These are phyloP conservation scores for Stichodactyla helianthus DNA, from an alignment of 64 coral and sea anemone species.

Conservation along the genomic window DNA sequence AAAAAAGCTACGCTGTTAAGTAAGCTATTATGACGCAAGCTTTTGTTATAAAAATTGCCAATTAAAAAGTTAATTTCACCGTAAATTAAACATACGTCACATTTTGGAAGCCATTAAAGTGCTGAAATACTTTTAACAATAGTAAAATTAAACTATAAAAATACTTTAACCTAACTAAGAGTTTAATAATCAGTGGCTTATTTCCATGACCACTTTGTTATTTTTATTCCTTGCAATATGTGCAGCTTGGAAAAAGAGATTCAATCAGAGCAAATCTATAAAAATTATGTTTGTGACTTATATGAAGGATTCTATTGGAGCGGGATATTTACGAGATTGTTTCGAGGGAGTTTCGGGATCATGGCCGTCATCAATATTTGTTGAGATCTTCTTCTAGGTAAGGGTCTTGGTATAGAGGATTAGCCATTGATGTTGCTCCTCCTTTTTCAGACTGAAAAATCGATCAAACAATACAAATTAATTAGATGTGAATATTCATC, in stretches of 20 bases:
- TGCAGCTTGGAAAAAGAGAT: not conserved
- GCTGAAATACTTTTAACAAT: not conserved
- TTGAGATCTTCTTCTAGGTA: conserved; percentile 87
- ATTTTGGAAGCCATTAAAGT: not conserved
- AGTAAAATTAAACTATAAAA: not conserved
- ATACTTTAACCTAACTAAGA: not conserved
- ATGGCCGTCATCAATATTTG: conserved; percentile 37
- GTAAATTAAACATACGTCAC: not conserved
- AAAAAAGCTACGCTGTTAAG: too few relatives aligned
- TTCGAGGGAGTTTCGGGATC: conserved; percentile 1
- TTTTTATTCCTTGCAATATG: not conserved
- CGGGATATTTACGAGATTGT: not conserved
- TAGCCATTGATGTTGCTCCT: conserved; percentile 91
- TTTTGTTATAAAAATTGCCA: not conserved
- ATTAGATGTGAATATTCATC: too few relatives aligned
- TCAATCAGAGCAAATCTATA: not conserved
- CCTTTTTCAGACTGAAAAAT: conserved; percentile 65
- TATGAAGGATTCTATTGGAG: not conserved
- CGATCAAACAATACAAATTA: not conserved
- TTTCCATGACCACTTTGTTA: not conserved
- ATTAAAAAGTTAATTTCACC: not conserved
- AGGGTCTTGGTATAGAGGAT: conserved; percentile 93
- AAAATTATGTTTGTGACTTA: not conserved
- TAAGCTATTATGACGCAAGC: not conserved
- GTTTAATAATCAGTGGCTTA: not conserved